These are phyloP conservation scores for Turnix velox DNA, from an alignment of 2,113 vertebrate species.

Conservation along the genomic window DNA sequence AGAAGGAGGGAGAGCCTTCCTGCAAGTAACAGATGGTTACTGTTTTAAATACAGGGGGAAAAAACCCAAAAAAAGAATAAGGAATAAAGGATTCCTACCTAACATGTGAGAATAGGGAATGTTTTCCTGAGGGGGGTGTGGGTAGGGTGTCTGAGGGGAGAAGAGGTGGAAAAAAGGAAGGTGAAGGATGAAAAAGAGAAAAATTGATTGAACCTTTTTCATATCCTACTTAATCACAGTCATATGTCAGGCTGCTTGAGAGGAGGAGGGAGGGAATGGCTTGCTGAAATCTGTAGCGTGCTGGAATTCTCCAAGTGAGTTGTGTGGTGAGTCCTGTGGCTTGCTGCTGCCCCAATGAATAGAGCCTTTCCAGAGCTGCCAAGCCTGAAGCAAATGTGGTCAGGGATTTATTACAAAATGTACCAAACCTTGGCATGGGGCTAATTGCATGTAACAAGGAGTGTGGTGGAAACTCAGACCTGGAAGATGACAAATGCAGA, in stretches of 20 bases:
- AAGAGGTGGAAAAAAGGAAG: constrained; percentile 21
- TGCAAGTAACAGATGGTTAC: constrained; percentile 75
- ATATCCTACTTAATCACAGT: constrained; percentile 76
- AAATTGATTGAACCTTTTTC: constrained; percentile 61
- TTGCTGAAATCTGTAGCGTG: constrained; percentile 71
- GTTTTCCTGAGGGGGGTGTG: neutral
- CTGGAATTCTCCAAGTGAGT: constrained; percentile 69
- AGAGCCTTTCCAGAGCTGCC: constrained; percentile 79
- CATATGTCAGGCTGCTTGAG: constrained; percentile 73
- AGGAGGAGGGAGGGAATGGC: constrained; percentile 48
- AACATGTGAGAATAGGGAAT: neutral
- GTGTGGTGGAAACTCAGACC: constrained; percentile 72
- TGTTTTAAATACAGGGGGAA: constrained; percentile 64
- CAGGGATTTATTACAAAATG: constrained; percentile 80
- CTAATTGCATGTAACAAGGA: constrained; percentile 78
- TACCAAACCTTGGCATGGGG: constrained; percentile 76
- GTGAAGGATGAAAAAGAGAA: constrained; percentile 56
- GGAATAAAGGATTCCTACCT: constrained; percentile 41
- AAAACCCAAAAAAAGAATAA: neutral
- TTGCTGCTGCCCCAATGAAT: constrained; percentile 75
- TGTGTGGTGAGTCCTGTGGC: constrained; percentile 63
- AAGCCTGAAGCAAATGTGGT: constrained; percentile 74
- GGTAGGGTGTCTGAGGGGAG: neutral
- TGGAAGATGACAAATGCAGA: constrained; percentile 76
- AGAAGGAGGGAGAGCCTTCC: constrained; percentile 60